Percentiles rank a stretch among this genome's conserved stretches.
Conservation (phyloP, 2,113 vertebrate species). For the Hiodon tergisus region DNA sequence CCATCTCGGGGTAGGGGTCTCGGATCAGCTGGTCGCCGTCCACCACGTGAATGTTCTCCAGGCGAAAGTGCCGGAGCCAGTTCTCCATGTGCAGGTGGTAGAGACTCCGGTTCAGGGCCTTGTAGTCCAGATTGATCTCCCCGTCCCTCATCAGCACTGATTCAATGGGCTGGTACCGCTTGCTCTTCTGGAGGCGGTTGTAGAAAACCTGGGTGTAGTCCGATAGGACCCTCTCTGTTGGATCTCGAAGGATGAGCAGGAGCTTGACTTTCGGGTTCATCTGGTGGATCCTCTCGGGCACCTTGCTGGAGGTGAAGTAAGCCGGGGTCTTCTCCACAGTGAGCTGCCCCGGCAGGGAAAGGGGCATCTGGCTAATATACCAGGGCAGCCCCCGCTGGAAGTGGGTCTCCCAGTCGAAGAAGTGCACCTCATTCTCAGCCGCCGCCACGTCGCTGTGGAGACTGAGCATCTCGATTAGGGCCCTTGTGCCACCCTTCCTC, state of each 20-base stretch:
- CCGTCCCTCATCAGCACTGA: slow-evolving; percentile 76
- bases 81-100: slow-evolving; percentile 85
- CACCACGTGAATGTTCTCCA: slow-evolving; percentile 78
- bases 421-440: slow-evolving; percentile 92
- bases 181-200: slow-evolving; percentile 90
- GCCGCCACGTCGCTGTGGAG: slow-evolving; percentile 80
- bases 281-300: slow-evolving; percentile 76
- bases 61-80: slow-evolving; percentile 85
- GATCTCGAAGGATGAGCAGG: slow-evolving; percentile 89
- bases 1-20: slow-evolving; percentile 87
- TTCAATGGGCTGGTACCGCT: slow-evolving; percentile 80
- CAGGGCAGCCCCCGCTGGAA: slow-evolving; percentile 81
- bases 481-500: slow-evolving; percentile 90
- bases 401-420: slow-evolving; percentile 94
- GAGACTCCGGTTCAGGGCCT: slow-evolving; percentile 92
- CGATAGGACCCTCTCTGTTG: slow-evolving; percentile 85
- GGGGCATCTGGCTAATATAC: slow-evolving; percentile 92
- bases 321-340: slow-evolving; percentile 96
- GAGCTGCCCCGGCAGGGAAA: slow-evolving; percentile 73
- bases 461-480: slow-evolving; percentile 92
- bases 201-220: slow-evolving; percentile 96
- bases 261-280: slow-evolving; percentile 79
- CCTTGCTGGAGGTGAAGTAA: slow-evolving; percentile 87
- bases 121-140: slow-evolving; percentile 84
- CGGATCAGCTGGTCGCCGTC: slow-evolving; percentile 87